These are phyloP conservation scores for Drosophila nigricruria DNA, from an alignment of 2,888 invertebrate genomes.

Conservation along the genomic window DNA sequence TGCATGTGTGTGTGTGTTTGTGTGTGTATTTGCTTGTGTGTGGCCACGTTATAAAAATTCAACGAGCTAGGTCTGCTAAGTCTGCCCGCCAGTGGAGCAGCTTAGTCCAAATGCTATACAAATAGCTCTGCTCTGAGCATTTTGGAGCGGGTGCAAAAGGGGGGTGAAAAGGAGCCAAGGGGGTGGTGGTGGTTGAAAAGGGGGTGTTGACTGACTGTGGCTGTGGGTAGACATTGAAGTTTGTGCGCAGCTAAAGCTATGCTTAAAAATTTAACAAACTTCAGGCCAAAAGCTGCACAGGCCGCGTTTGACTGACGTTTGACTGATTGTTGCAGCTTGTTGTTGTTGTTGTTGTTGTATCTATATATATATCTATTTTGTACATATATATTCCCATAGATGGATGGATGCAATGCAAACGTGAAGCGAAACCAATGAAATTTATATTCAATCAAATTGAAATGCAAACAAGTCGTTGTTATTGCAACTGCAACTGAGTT, in stretches of 20 bases:
- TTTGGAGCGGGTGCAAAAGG: slow-evolving; percentile 1
- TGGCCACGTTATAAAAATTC: slow-evolving; percentile 74
- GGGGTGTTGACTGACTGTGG: not conserved
- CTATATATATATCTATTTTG: slow-evolving; percentile 25
- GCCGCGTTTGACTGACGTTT: slow-evolving; percentile 71
- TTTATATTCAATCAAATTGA: slow-evolving; percentile 78
- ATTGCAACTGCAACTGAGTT: slow-evolving; percentile 13
- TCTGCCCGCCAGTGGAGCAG: slow-evolving; percentile 46
- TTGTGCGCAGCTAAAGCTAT: slow-evolving; percentile 55
- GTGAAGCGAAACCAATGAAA: slow-evolving; percentile 57
- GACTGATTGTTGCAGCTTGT: slow-evolving; percentile 48
- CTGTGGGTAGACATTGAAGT: slow-evolving; percentile 11
- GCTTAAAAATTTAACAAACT: slow-evolving; percentile 78
- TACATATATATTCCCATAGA: slow-evolving; percentile 55
- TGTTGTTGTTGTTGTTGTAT: slow-evolving; percentile 37
- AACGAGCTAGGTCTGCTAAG: slow-evolving; percentile 60
- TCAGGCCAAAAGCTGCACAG: slow-evolving; percentile 74
- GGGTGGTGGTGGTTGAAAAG: not conserved
- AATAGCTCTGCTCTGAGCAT: slow-evolving; percentile 40
- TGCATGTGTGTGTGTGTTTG: not conserved
- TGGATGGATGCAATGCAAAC: slow-evolving; percentile 54
- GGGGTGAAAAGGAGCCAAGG: too few relatives aligned
- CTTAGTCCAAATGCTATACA: slow-evolving; percentile 57
- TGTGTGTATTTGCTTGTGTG: slow-evolving; percentile 31
- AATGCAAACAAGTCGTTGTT: slow-evolving; percentile 69